Base-by-base conservation (phyloP, 2,113 vertebrate genomes). In the Ascaphus truei region DNA sequence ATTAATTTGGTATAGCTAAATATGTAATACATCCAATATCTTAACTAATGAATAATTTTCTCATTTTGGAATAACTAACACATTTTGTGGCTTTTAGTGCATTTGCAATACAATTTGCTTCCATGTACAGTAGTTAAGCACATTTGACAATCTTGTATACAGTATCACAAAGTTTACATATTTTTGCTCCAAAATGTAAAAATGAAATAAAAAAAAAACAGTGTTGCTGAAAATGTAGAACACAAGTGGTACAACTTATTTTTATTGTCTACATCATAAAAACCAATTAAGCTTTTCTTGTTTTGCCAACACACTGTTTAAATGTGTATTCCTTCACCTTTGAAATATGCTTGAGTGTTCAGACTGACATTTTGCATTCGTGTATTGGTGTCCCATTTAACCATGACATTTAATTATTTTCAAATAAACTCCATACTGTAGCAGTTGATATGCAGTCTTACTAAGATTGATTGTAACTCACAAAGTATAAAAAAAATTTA, bases 371-470 rank as follows among this genome's bases (percentile, higher is more conserved):
- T 75, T 36, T 60, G 39, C 63, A 76, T 78, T 71, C 47, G 51
- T 52, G 71, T 68, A 60, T 66, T 76, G 72, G 48, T 77, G 73
- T 83, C 56, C 74, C 73, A 76, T 76, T 84, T 81, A 79, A 77
- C 62, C 68, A 53, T 76, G 60, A 83, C 74, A 81, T 73, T 77
- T 58, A 73, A 74, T 85, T 81, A 73, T 62, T 83, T 80, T 75
- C 45, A 74, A 74, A 55, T 50, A 78, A 78, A 63, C 59, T 37
- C 48, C 67, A 47, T 78, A 78, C 75, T 78, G 57, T 71, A 83
- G 75, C 77, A 74, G 58, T 73, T 61, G 62, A 74, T 65, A 80
- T 48, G 73, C 52, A 72, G 36, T 72, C 72, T 71, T 79, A 51
- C 66, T 69, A 86, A 79, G 72, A 67, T 75, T 47, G 30, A 68